phyloP scores from a whole-genome alignment of 1,140 invertebrate genomes.

The Anastrepha obliqua region DNA sequence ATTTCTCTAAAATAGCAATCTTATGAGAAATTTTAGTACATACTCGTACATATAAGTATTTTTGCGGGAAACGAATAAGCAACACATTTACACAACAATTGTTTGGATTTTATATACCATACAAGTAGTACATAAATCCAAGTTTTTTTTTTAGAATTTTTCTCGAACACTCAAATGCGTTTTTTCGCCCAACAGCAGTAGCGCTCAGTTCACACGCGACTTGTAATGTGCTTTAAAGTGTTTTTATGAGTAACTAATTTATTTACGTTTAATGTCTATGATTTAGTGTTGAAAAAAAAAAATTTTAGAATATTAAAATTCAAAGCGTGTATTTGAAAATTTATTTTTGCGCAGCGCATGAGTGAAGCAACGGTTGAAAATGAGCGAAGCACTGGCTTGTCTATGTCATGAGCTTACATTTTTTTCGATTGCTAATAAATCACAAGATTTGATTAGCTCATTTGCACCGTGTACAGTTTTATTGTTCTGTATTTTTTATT shows the following conservation, averaged over 20 bases:
- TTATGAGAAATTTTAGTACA: neutral
- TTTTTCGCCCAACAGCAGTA: too few relatives aligned
- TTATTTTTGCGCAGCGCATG: neutral
- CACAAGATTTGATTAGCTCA: slow-evolving; percentile 41
- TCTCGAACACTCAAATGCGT: neutral
- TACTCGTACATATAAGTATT: too few relatives aligned
- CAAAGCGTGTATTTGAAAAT: neutral
- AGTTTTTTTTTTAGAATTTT: neutral
- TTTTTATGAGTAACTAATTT: slow-evolving; percentile 35
- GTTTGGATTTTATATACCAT: too few relatives aligned
- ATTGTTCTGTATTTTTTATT: neutral
- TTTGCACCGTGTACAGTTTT: slow-evolving; percentile 44
- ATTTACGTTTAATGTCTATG: neutral
- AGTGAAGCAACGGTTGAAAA: neutral
- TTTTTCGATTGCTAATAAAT: slow-evolving; percentile 19
- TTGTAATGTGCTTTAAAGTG: slow-evolving; percentile 30
- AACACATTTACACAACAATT: too few relatives aligned
- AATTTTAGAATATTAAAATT: neutral
- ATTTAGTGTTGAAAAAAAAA: neutral
- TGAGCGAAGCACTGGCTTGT: neutral
- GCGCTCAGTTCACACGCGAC: neutral
- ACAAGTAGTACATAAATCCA: neutral
- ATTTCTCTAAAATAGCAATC: neutral
- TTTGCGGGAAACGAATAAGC: too few relatives aligned
- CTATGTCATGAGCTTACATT: neutral